Conservation (phyloP, 35 echinoderm and acorn worm genomes). For the Strongylocentrotus purpuratus region DNA sequence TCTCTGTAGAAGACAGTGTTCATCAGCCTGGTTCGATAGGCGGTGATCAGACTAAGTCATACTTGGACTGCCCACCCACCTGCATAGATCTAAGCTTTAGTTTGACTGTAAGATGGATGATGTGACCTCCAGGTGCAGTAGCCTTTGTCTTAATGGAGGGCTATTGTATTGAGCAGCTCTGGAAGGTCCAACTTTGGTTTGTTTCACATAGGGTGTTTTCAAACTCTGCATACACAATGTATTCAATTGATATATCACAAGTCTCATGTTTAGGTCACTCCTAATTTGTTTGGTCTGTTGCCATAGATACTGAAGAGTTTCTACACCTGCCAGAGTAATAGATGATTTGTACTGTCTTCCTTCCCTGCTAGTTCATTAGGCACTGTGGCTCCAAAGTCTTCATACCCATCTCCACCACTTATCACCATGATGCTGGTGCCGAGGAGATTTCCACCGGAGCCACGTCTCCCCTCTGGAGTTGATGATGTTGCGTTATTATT, state of each 20-base stretch:
- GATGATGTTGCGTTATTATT: slow-evolving; percentile 58
- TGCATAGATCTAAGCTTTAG: too few species aligned
- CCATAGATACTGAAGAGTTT: background rate
- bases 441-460: slow-evolving; percentile 55
- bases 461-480: slow-evolving; percentile 50
- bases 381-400: slow-evolving; percentile 89
- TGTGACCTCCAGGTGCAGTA: too few species aligned
- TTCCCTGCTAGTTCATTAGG: slow-evolving; percentile 93
- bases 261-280: background rate
- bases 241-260: slow-evolving; percentile 52
- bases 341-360: slow-evolving; percentile 98
- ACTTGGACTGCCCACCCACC: background rate
- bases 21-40: background rate
- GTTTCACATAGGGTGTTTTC: slow-evolving; percentile 76
- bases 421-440: slow-evolving; percentile 91
- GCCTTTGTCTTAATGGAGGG: too few species aligned
- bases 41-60: background rate
- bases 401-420: slow-evolving; percentile 96
- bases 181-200: slow-evolving; percentile 86
- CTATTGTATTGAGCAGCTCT: slow-evolving; percentile 25
- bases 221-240: slow-evolving; percentile 74
- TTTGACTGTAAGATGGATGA: too few species aligned
- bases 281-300: background rate
- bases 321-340: slow-evolving; percentile 94
- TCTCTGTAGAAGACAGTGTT: background rate